Percentiles rank a stretch among this genome's conserved stretches.
Conservation (phyloP, 2,888 invertebrate species). For the Helicoverpa assulta region DNA sequence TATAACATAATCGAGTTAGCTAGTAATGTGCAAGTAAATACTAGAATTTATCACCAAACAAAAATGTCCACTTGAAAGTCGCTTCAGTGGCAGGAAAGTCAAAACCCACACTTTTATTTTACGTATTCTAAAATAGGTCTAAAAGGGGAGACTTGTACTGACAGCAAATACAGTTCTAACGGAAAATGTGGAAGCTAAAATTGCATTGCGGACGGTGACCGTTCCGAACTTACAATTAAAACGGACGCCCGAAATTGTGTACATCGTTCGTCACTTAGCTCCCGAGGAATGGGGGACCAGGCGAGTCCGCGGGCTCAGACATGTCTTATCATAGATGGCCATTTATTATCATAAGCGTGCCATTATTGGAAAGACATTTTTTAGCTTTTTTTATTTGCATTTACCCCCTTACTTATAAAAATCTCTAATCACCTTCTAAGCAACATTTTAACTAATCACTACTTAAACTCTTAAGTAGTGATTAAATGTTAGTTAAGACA, state of each 20-base stretch:
- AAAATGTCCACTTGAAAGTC: background rate
- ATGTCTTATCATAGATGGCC: slow-evolving; percentile 31
- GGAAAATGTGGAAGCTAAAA: slow-evolving; percentile 80
- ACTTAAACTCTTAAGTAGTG: no score
- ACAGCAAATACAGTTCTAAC: slow-evolving; percentile 62
- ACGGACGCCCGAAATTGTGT: slow-evolving; percentile 89
- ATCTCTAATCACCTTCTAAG: no score
- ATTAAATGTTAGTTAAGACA: no score
- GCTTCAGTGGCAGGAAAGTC: slow-evolving; percentile 3
- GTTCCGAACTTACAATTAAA: slow-evolving; percentile 89
- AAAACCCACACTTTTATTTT: slow-evolving; percentile 28
- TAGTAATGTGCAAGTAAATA: no score
- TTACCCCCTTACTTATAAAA: no score
- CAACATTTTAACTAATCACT: no score
- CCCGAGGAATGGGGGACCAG: slow-evolving; percentile 55
- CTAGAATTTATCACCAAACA: no score
- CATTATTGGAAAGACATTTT: slow-evolving; percentile 6
- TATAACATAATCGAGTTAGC: no score
- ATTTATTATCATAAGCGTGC: slow-evolving; percentile 45
- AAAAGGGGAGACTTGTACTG: slow-evolving; percentile 42
- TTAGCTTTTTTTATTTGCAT: no score
- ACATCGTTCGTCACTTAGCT: slow-evolving; percentile 89
- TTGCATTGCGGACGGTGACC: slow-evolving; percentile 79
- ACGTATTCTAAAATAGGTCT: slow-evolving; percentile 43
- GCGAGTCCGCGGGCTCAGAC: slow-evolving; percentile 3